Base-by-base conservation (phyloP, 53 echinoderm and acorn worm genomes). In the Pentamera pediparva region DNA sequence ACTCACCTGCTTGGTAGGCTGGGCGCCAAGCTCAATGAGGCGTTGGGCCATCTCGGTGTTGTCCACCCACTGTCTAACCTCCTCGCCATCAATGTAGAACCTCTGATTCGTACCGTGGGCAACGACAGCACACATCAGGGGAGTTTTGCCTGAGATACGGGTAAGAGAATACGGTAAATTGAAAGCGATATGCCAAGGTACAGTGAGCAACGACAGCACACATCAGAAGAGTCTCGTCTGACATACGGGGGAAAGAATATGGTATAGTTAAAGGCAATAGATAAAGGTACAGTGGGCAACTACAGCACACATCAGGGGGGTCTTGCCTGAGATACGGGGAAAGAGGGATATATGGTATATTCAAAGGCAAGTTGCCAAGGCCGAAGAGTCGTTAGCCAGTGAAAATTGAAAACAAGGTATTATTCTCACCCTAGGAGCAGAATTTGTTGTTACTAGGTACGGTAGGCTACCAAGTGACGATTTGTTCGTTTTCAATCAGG, bases 191-290 rank as follows among this genome's bases (percentile, higher is more conserved):
- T n/a, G n/a, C n/a, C n/a, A n/a, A n/a, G n/a, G n/a, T n/a, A n/a
- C n/a, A n/a, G n/a, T n/a, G n/a, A n/a, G n/a, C 73, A 39, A 85
- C 85, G 0, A 92, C 70, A 7, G 92, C 92, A 26, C 75, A 59
- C 73, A 85, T 85, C 41, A 92, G 61, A 0, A 88, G 81, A 26
- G 92, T 79, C 80, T 82, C 85, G 30, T 88, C 92, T 92, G 30
- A 7, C 5, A 65, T 39, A 17, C 31, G 21, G 39, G n/a, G 7
- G 20, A 56, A 22, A 19, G 20, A 19, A 56, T n/a, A n/a, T n/a
- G n/a, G n/a, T n/a, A n/a, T n/a, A n/a, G n/a, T n/a, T n/a, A n/a
- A n/a, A n/a, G n/a, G n/a, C n/a, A n/a, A n/a, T n/a, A n/a, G n/a
- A n/a, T n/a, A n/a, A n/a, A n/a, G n/a, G 69, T 75, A 5, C 77